Evolutionary conservation across 2,888 invertebrate genomes (phyloP), one percentile per base, ranked within the genome.

Genomic region (Drosophila percnosoma): DNA sequence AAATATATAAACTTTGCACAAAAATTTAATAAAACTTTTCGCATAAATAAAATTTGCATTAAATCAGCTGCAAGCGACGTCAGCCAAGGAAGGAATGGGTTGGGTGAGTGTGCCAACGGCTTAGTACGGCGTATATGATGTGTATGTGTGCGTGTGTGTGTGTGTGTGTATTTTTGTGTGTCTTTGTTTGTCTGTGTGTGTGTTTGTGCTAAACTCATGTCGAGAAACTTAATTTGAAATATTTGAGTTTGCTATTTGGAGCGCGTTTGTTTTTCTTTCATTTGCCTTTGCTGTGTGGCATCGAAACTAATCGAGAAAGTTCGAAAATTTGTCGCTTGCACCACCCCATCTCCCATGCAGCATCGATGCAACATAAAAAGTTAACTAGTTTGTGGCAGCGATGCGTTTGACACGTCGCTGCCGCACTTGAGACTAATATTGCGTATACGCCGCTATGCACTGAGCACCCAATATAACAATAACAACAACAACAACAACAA

Each of bases 1-100:
- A 90, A 89, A 88, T 88, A 90, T 86, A 88, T 86, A 88, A 90
- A 90, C 88, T 87, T 88, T 87, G 84, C 73, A 80, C 80, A 89
- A 83, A 90, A 91, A 90, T 91, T 87, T 91, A 91, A 91, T 90
- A 91, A 91, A 91, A 91, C 90, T 91, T 91, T 91, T 89, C 91
- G 81, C 90, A 91, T 91, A 91, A 91, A 91, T 91, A 90, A 91
- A 91, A 90, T 91, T 91, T 91, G 90, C 88, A 91, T 91, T 89
- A 90, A 91, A 91, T 90, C 90, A 91, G 83, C 87, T 89, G 88
- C 84, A 90, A 83, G 81, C 80, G 82, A 82, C 75, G 73, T 70
- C 76, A 60, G 63, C 58, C 68, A 29, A n/a, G 24, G 33, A 8
- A 13, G 24, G 18, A 6, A 27, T 24, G 31, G 34, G 38, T 21